These are phyloP conservation scores for Planiliza haematocheilus DNA, from an alignment of 2,113 vertebrate genomes.

Conservation along the genomic window DNA sequence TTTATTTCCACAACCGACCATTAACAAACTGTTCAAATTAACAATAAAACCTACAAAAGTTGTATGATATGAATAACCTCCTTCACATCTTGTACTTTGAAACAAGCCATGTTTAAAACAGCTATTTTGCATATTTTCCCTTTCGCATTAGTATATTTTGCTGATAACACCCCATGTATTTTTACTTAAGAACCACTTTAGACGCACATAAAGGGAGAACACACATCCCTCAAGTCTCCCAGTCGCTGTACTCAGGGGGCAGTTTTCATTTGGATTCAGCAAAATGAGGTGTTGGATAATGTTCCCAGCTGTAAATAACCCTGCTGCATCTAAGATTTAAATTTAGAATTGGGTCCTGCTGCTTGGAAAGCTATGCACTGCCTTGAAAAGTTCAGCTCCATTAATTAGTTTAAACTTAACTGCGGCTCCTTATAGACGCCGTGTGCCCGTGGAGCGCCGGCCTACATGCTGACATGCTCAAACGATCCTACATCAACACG, in stretches of 20 bases:
- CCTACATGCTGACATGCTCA: slow-evolving; percentile 79
- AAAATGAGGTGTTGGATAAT: slow-evolving; percentile 81
- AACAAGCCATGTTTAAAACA: background rate
- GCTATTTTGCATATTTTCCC: background rate
- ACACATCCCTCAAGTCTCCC: slow-evolving; percentile 2
- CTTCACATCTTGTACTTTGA: too few species aligned
- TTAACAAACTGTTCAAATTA: background rate
- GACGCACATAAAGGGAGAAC: slow-evolving; percentile 8
- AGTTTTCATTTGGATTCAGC: slow-evolving; percentile 78
- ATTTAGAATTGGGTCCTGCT: slow-evolving; percentile 74
- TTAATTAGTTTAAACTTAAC: slow-evolving; percentile 88
- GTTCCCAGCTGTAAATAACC: slow-evolving; percentile 83
- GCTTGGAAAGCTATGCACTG: slow-evolving; percentile 81
- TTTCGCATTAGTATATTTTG: background rate
- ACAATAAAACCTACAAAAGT: too few species aligned
- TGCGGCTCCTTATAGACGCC: slow-evolving; percentile 80
- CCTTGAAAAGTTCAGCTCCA: slow-evolving; percentile 82
- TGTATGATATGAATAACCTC: too few species aligned
- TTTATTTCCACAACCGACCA: too few species aligned
- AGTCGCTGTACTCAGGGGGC: slow-evolving; percentile 45
- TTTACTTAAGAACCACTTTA: background rate
- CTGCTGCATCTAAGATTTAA: slow-evolving; percentile 80
- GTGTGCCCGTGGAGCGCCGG: slow-evolving; percentile 65
- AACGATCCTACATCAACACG: slow-evolving; percentile 83
- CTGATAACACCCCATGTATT: background rate